phyloP scores from a whole-genome alignment of 2,797 vertebrate species.

The Erpetoichthys calabaricus region DNA sequence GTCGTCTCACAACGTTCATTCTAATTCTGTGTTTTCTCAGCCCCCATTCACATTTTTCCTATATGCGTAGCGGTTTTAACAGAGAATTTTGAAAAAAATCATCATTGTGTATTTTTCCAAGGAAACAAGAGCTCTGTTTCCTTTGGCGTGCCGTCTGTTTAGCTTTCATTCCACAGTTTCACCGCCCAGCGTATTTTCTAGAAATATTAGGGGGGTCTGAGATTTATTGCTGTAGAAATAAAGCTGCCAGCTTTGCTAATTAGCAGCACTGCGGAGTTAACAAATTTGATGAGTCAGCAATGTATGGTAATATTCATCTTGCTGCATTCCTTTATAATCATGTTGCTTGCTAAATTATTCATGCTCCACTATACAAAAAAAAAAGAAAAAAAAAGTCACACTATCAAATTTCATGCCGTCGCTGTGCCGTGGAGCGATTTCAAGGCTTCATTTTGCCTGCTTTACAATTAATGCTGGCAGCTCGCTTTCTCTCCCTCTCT shows the following conservation, averaged over 20 bases:
- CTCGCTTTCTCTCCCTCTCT: no score
- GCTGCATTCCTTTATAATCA: not conserved
- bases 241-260: constrained; percentile 28
- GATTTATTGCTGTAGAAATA: constrained; percentile 19
- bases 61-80: not conserved
- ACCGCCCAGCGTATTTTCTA: constrained; percentile 50
- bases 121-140: constrained; percentile 69
- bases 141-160: constrained; percentile 53
- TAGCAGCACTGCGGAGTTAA: constrained; percentile 33
- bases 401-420: not conserved
- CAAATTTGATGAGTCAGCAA: not conserved
- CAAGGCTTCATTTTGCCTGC: no score
- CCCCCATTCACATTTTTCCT: no score
- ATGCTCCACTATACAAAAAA: not conserved
- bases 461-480: no score
- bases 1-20: no score
- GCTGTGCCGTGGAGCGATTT: not conserved
- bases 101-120: constrained; percentile 57
- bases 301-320: not conserved
- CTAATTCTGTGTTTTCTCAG: no score
- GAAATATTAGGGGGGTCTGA: constrained; percentile 22
- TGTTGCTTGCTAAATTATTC: not conserved
- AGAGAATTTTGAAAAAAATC: constrained; percentile 31
- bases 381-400: not conserved
- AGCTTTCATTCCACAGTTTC: constrained; percentile 66